Conservation (phyloP, 2,797 vertebrate species). For the Eutrigla gurnardus region DNA sequence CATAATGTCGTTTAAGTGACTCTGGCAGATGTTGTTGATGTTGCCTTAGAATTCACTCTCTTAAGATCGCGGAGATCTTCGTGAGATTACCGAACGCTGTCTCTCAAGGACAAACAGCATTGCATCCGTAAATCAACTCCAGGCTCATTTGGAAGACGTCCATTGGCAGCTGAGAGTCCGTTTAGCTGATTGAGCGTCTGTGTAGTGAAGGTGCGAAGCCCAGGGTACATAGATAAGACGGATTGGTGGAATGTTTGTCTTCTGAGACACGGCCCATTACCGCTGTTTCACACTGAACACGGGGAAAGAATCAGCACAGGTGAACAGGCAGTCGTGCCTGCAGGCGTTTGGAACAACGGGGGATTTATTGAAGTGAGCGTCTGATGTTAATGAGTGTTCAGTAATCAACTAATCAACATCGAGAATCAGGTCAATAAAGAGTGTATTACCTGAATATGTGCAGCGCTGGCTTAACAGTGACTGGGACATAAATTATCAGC, state of each 20-base stretch:
- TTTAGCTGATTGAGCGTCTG: slow-evolving; percentile 23
- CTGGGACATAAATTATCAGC: neutral
- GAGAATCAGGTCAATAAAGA: neutral
- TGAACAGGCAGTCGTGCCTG: neutral
- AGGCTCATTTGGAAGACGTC: slow-evolving; percentile 13
- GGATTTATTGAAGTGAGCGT: neutral
- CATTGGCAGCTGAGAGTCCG: slow-evolving; percentile 10
- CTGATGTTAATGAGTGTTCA: neutral
- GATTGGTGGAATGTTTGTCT: slow-evolving; percentile 1
- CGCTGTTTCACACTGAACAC: neutral
- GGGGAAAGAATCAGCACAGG: neutral
- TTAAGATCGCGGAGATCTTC: neutral
- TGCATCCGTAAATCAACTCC: neutral
- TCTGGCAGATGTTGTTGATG: slow-evolving; percentile 16
- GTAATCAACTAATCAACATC: neutral
- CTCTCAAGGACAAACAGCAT: slow-evolving; percentile 21
- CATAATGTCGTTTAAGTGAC: neutral
- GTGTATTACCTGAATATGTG: neutral
- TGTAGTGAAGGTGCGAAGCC: slow-evolving; percentile 5
- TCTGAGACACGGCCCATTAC: slow-evolving; percentile 15
- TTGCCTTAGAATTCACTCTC: neutral
- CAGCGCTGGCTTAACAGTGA: neutral
- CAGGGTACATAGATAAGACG: slow-evolving; percentile 7
- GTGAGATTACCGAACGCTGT: slow-evolving; percentile 1
- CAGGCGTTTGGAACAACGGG: neutral